Evolutionary conservation across 2,113 vertebrate species (phyloP).

Genomic region (Zosterops borbonicus): DNA sequence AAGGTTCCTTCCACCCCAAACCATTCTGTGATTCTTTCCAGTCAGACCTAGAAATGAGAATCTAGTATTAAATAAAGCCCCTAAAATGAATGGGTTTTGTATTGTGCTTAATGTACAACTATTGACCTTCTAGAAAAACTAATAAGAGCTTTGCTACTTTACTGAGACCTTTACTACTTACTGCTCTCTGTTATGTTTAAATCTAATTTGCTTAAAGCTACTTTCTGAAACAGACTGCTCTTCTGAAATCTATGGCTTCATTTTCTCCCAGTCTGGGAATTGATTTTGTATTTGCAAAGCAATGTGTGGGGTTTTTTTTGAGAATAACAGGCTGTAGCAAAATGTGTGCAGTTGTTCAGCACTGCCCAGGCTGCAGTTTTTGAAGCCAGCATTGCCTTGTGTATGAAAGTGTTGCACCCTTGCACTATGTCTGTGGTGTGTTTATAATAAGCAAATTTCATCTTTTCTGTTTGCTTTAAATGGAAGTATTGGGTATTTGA

Average conservation of each 20-base stretch:
- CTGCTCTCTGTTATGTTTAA: background rate
- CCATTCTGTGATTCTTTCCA: background rate
- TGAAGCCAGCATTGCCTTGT: background rate
- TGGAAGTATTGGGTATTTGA: background rate
- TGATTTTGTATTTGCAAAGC: background rate
- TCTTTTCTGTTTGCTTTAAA: background rate
- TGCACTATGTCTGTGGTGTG: accelerated
- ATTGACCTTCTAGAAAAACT: constrained; percentile 2
- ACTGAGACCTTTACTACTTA: background rate
- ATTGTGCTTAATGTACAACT: background rate
- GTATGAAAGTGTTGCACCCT: accelerated
- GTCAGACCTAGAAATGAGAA: constrained; percentile 25
- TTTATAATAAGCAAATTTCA: background rate
- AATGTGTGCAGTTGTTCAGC: background rate
- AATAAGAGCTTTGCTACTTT: background rate
- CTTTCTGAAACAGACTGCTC: background rate
- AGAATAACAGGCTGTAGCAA: background rate
- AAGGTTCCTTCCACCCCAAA: background rate
- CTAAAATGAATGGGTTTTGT: background rate
- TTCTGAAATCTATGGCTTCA: background rate
- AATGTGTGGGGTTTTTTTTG: background rate
- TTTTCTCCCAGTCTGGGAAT: background rate
- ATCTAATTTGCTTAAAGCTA: background rate
- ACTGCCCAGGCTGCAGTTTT: background rate
- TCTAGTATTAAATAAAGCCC: constrained; percentile 45